These are phyloP conservation scores for Folsomia manolachei DNA, from an alignment of 2,888 invertebrate genomes.

Conservation along the genomic window DNA sequence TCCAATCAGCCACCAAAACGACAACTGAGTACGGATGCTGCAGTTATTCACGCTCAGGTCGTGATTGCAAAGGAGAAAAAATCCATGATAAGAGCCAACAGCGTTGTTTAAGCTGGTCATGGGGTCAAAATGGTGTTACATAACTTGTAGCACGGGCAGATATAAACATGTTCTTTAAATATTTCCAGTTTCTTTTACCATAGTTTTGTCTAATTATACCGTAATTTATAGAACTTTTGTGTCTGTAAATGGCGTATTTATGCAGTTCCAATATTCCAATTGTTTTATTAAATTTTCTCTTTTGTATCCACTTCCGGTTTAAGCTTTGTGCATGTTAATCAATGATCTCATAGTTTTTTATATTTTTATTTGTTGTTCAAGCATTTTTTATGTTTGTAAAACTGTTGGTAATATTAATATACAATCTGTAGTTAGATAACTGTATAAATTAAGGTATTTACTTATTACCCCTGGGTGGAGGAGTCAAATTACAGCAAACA, in stretches of 20 bases:
- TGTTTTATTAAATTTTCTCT: background rate
- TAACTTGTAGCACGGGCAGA: background rate
- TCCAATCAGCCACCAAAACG: slow-evolving; percentile 42
- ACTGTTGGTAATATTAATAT: no score
- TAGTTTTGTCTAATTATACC: no score
- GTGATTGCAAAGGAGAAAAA: slow-evolving; percentile 41
- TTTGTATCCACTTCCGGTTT: background rate
- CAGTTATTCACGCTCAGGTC: slow-evolving; percentile 35
- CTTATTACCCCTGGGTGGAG: no score
- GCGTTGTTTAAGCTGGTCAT: slow-evolving; percentile 44
- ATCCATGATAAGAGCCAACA: slow-evolving; percentile 49
- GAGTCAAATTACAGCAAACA: no score
- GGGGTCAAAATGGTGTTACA: no score
- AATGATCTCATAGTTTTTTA: background rate
- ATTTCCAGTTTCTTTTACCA: no score
- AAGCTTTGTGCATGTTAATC: background rate
- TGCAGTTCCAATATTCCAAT: background rate
- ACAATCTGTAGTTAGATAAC: no score
- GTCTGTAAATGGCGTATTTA: no score
- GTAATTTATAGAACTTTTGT: no score
- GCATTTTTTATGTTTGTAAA: no score
- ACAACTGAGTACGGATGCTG: slow-evolving; percentile 46
- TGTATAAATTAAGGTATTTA: no score
- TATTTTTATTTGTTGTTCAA: no score
- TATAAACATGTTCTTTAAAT: background rate